phyloP scores from a whole-genome alignment of 1,140 invertebrate genomes.

The Prorops nasuta region DNA sequence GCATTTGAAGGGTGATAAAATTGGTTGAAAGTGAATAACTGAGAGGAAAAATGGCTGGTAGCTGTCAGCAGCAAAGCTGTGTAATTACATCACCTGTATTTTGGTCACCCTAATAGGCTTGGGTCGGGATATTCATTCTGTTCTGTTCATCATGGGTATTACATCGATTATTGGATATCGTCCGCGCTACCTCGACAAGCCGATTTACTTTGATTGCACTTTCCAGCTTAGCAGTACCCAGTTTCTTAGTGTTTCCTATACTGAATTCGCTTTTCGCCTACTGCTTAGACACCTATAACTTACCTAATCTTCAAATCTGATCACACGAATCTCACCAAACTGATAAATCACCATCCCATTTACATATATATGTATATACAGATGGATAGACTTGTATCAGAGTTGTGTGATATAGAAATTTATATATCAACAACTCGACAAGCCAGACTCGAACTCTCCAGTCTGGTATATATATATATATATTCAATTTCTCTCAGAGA shows the following conservation, averaged over 20 bases:
- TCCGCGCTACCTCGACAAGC: conserved; percentile 7
- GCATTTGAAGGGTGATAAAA: not conserved
- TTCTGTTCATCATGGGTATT: conserved; percentile 15
- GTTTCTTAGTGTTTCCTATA: not conserved
- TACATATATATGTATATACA: no score
- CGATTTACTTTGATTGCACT: conserved; percentile 16
- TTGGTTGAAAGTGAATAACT: not conserved
- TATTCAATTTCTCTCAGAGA: no score
- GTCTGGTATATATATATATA: no score
- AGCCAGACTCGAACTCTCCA: no score
- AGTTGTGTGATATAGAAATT: no score
- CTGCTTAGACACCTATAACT: no score
- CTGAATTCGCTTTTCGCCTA: no score
- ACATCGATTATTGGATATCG: conserved; percentile 24
- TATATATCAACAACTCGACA: no score
- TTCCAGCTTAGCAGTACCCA: conserved; percentile 7
- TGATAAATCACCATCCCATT: no score
- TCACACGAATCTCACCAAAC: no score
- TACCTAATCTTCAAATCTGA: no score
- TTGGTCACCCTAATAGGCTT: conserved; percentile 20
- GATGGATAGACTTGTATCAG: no score
- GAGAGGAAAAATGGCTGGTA: conserved; percentile 7
- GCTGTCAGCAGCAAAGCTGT: conserved; percentile 9
- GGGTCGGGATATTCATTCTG: conserved; percentile 14
- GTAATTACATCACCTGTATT: conserved; percentile 23